Evolutionary conservation across 1,140 invertebrate genomes (phyloP).

Genomic region (Aphelenchoides avenae): DNA sequence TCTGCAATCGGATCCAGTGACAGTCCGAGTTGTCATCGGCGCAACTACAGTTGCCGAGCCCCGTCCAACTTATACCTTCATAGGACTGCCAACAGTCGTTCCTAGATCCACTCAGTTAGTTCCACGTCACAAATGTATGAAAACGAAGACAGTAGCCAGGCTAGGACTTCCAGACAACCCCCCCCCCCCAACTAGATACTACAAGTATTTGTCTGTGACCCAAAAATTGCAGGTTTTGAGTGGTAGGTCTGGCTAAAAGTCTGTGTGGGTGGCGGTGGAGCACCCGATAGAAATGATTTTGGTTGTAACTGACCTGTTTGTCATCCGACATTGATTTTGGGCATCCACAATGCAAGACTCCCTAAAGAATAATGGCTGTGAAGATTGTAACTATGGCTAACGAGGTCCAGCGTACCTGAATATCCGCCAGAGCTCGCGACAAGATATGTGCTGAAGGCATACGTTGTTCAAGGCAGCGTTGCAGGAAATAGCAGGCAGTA

Average conservation of each 20-base stretch:
- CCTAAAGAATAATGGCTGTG: no score
- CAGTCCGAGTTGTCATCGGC: constrained; percentile 51
- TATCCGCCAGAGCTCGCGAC: constrained; percentile 52
- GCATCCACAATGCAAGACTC: constrained; percentile 50
- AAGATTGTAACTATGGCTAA: no score
- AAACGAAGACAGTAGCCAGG: not conserved
- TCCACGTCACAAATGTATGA: no score
- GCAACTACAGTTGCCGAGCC: constrained; percentile 51
- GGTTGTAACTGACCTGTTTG: constrained; percentile 29
- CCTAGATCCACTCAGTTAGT: no score
- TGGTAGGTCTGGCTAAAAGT: not conserved
- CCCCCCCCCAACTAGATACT: not conserved
- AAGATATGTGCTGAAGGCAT: constrained; percentile 53
- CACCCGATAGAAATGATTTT: not conserved
- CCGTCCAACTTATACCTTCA: constrained; percentile 56
- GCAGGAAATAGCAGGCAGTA: constrained; percentile 27
- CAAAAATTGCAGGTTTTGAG: no score
- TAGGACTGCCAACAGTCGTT: constrained; percentile 58
- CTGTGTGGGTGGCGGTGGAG: no score
- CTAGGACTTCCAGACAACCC: constrained; percentile 5
- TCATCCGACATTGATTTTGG: constrained; percentile 54
- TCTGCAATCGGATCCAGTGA: constrained; percentile 57
- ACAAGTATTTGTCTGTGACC: not conserved
- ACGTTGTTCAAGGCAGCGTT: constrained; percentile 46
- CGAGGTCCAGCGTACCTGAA: no score